Base-by-base conservation (phyloP, 2,797 vertebrate genomes). In the Limosa lapponica region DNA sequence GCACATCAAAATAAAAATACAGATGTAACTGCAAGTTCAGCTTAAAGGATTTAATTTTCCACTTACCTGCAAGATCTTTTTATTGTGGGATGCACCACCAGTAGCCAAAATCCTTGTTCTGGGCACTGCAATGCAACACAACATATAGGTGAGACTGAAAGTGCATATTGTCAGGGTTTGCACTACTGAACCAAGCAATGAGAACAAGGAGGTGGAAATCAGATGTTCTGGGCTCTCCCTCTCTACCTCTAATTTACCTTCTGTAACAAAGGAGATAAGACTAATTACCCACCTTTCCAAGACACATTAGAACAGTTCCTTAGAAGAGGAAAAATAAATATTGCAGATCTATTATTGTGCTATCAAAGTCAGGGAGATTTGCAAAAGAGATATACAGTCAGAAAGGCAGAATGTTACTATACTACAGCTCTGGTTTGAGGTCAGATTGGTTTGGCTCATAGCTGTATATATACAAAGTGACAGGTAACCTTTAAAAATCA, bases 21-120 rank as follows among this genome's bases (percentile, higher is more conserved):
- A 84, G 25, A 73, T 30, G 11, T 12, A 75, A 84, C 16, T 32
- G 10, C 24, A 66, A 59, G 10, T 24, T 87, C 36, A 59, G 57
- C n/a, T 74, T 39, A 70, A 71, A 32, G 27, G n/a, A 66, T 74
- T 88, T 66, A 5, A 61, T 78, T 54, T 52, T 16, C 73, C 39
- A 57, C 95, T 57, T 89, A 99, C 99, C 98, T 99, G 99, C 55
- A 99, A 98, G 65, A 99, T 98, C 46, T 98, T 98, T 86, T 89
- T 96, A 80, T 99, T 99, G 8, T 98, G 96, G 18, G 99, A 99
- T 7, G 99, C 99, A 8, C 99, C 99, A 72, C 99, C 99, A 0
- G 99, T 99, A 25, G 99, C 99, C 97, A 99, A 82, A 83, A 99
- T 98, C 96, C 98, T 98, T 65, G 98, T 99, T 93, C 97, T 98